Evolutionary conservation across 2,113 vertebrate species (phyloP).

Genomic region (Porphyrio hochstetteri): DNA sequence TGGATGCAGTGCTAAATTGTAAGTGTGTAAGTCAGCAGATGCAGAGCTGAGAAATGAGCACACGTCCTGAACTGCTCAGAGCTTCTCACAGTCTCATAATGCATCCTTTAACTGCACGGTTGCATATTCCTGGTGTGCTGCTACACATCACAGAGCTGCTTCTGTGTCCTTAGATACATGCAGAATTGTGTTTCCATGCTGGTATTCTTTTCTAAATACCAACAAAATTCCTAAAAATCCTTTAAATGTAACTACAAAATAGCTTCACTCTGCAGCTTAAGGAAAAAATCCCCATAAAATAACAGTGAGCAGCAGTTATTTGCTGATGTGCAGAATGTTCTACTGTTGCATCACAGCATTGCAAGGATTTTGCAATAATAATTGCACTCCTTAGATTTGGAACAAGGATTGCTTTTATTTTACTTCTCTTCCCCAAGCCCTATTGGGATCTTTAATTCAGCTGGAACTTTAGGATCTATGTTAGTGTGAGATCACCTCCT

Average conservation of each 20-base stretch:
- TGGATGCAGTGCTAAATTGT: background rate
- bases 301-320: background rate
- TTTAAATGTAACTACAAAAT: background rate
- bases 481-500: background rate
- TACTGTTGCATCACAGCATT: background rate
- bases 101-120: background rate
- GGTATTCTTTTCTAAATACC: background rate
- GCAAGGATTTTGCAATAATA: background rate
- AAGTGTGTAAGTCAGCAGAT: background rate
- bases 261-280: background rate
- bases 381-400: background rate
- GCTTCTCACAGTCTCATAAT: background rate
- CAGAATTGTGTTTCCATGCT: background rate
- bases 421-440: background rate
- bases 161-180: background rate
- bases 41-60: background rate
- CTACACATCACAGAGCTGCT: background rate
- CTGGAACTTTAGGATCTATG: background rate
- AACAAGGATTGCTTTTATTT: background rate
- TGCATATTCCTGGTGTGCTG: background rate
- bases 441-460: background rate
- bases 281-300: background rate
- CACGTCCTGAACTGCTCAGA: background rate
- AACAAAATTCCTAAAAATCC: background rate
- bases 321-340: background rate